Evolutionary conservation across 2,113 vertebrate species (phyloP).

Genomic region (Girardinichthys multiradiatus): DNA sequence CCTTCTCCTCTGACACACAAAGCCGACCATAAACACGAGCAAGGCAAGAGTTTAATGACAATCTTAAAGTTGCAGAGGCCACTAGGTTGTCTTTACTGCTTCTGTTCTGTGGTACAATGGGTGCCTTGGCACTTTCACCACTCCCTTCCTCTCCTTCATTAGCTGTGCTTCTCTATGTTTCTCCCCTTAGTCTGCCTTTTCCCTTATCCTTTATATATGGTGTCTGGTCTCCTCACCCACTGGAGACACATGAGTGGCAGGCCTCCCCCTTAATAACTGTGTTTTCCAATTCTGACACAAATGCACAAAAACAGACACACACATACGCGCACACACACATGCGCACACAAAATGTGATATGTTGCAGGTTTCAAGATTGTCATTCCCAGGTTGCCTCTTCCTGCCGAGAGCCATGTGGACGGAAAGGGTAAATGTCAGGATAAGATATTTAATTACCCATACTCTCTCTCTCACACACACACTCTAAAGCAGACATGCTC

Average conservation of each 20-base stretch:
- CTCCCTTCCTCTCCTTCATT: constrained; percentile 73
- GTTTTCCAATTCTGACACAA: constrained; percentile 64
- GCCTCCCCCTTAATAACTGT: constrained; percentile 76
- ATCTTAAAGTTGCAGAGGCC: constrained; percentile 80
- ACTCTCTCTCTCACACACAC: constrained; percentile 42
- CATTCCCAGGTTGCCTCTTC: constrained; percentile 67
- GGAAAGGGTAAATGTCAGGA: constrained; percentile 76
- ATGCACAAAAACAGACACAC: constrained; percentile 50
- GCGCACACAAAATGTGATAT: constrained; percentile 42
- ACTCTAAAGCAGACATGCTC: constrained; percentile 23
- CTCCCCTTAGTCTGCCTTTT: constrained; percentile 50
- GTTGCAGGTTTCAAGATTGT: constrained; percentile 62
- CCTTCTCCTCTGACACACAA: constrained; percentile 75
- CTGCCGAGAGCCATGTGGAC: constrained; percentile 59
- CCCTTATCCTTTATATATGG: constrained; percentile 50
- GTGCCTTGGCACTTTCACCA: constrained; percentile 64
- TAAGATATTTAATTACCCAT: constrained; percentile 71
- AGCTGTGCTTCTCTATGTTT: constrained; percentile 60
- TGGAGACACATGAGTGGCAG: constrained; percentile 78
- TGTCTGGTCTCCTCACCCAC: constrained; percentile 71
- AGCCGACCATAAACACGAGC: constrained; percentile 77
- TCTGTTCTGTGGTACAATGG: constrained; percentile 71
- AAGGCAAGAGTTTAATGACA: constrained; percentile 79
- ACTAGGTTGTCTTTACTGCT: constrained; percentile 79
- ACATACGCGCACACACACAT: constrained; percentile 35